phyloP scores from a whole-genome alignment of 2,113 vertebrate species.

The Caretta caretta region DNA sequence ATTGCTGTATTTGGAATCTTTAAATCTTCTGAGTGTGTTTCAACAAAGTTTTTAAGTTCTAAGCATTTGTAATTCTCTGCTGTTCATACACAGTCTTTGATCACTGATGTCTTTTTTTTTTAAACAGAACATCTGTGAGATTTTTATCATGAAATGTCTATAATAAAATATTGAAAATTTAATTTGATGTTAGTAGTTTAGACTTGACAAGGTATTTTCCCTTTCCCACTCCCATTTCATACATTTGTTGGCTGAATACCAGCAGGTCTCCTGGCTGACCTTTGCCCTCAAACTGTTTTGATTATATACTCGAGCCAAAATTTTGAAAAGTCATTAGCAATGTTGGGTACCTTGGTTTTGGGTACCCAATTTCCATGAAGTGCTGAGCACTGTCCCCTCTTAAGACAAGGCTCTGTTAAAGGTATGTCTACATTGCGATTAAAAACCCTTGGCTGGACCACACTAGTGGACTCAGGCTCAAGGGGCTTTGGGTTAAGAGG shows the following conservation, averaged over 20 bases:
- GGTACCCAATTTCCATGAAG: not conserved
- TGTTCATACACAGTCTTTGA: not conserved
- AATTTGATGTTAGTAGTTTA: not conserved
- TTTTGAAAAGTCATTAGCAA: not conserved
- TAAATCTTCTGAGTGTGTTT: not conserved
- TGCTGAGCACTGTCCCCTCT: not conserved
- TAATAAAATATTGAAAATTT: not conserved
- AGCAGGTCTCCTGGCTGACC: not conserved
- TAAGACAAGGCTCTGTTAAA: not conserved
- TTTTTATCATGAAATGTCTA: not conserved
- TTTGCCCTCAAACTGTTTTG: not conserved
- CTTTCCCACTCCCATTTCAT: not conserved
- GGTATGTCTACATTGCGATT: not conserved
- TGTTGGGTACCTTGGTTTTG: not conserved
- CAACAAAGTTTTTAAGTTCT: not conserved
- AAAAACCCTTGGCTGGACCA: not conserved
- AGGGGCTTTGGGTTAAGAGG: not conserved
- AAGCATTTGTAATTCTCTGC: not conserved
- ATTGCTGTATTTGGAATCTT: not conserved
- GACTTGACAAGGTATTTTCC: not conserved
- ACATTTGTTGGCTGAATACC: not conserved
- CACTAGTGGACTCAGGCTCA: not conserved
- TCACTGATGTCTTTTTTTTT: not conserved
- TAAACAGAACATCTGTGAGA: not conserved
- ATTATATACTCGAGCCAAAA: not conserved